Evolutionary conservation across 2,888 invertebrate species (phyloP), one percentile per base, ranked within the genome.

Genomic region (Mayetiola destructor): DNA sequence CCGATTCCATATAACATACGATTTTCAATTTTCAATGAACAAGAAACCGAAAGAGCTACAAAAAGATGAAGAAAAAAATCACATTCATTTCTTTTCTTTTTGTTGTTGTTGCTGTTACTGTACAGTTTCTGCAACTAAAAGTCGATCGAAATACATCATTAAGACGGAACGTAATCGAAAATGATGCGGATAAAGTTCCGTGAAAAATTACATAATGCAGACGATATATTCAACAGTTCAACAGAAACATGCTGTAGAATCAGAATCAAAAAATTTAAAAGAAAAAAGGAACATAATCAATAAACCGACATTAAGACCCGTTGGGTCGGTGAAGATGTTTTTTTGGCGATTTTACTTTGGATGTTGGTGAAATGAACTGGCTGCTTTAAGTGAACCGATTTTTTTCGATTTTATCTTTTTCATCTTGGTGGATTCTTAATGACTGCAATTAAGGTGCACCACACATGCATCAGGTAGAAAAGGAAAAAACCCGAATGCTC

Each of bases 121-220:
- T n/a, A n/a, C n/a, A n/a, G n/a, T n/a, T n/a, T n/a, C n/a, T n/a
- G n/a, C 48, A 3, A 48, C n/a, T 27, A n/a, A n/a, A n/a, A n/a
- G n/a, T n/a, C n/a, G n/a, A n/a, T n/a, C n/a, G n/a, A n/a, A n/a
- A n/a, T n/a, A n/a, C n/a, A 27, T 14, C 48, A 48, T 48, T 48
- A 48, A 27, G 48, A 27, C 3, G 21, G 16, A 48, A 27, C 48
- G 48, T 48, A 48, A 48, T 48, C 48, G 48, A 48, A 48, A 48
- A 48, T 48, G 48, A 48, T 48, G 27, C 48, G 48, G 48, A 48
- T 48, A 48, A 48, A 48, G 48, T 48, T 48, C 48, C 48, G 29
- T 48, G 48, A 48, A 48, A 48, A 48, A 48, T 48, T 48, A 48
- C 48, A 48, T 48, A 48, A 48, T 16, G 16, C 23, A 48, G 27